These are phyloP conservation scores for Hemiscyllium ocellatum DNA, from an alignment of 2,113 vertebrate species.

Conservation along the genomic window DNA sequence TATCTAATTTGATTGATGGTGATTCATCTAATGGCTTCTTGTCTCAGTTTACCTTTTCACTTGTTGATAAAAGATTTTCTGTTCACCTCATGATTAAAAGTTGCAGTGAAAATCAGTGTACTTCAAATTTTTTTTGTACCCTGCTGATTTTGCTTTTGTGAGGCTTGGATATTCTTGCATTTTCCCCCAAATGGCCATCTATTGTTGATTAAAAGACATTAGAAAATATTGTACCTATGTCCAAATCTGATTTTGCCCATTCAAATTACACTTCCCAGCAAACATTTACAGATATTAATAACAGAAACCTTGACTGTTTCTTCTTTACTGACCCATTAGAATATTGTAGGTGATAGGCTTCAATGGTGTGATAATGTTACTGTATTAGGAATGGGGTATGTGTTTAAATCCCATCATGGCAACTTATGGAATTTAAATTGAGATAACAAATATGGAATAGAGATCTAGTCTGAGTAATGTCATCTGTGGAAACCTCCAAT, in stretches of 20 bases:
- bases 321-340: no score
- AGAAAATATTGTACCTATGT: background rate
- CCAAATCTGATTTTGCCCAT: background rate
- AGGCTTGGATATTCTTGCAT: background rate
- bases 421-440: no score
- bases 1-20: background rate
- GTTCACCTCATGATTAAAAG: background rate
- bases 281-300: background rate
- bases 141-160: background rate
- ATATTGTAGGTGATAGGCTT: no score
- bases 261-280: background rate
- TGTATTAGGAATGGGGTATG: no score
- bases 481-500: no score
- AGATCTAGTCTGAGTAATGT: no score
- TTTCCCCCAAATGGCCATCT: background rate
- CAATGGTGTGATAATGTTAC: no score
- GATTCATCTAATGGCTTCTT: background rate
- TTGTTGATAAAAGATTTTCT: background rate
- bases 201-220: background rate
- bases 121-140: background rate
- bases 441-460: no score
- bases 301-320: background rate
- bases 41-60: background rate
- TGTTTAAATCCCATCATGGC: no score
- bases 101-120: background rate